Evolutionary conservation across 2,888 invertebrate genomes (phyloP).

Genomic region (Limenitis camilla): DNA sequence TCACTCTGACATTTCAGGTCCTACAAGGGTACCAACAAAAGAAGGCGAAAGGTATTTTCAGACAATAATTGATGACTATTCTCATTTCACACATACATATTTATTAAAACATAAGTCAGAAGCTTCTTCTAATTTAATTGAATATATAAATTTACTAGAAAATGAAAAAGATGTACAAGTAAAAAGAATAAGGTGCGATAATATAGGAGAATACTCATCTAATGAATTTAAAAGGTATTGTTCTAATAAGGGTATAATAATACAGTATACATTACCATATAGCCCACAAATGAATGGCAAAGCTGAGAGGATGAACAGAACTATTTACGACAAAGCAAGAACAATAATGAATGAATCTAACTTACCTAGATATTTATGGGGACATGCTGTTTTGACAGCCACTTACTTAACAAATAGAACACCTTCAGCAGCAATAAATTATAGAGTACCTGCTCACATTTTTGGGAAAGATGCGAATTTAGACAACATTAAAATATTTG

Average conservation of each 20-base stretch:
- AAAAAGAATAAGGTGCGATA: constrained; percentile 1
- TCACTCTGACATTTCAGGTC: constrained; percentile 24
- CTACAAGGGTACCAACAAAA: constrained; percentile 10
- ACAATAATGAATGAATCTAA: neutral
- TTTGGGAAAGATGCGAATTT: neutral
- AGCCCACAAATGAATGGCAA: constrained; percentile 1
- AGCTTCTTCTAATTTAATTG: constrained; percentile 21
- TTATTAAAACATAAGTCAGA: constrained; percentile 22
- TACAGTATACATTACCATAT: constrained; percentile 1
- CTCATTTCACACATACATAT: constrained; percentile 20
- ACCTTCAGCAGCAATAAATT: neutral
- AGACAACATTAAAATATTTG: neutral
- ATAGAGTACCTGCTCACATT: neutral
- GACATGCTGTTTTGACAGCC: neutral
- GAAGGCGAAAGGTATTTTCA: constrained; percentile 19
- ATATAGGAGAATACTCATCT: neutral
- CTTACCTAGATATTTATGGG: constrained; percentile 2
- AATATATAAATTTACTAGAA: constrained; percentile 20
- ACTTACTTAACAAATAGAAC: neutral
- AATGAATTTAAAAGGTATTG: constrained; percentile 9
- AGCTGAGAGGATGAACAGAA: constrained; percentile 5
- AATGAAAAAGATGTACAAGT: constrained; percentile 8
- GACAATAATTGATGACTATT: constrained; percentile 21
- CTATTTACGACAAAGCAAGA: constrained; percentile 1
- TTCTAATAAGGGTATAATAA: constrained; percentile 1